Percentiles rank a stretch among this genome's conserved stretches.
Evolutionary conservation across 2,113 vertebrate genomes (phyloP).

Genomic region (Polypterus bichir): DNA sequence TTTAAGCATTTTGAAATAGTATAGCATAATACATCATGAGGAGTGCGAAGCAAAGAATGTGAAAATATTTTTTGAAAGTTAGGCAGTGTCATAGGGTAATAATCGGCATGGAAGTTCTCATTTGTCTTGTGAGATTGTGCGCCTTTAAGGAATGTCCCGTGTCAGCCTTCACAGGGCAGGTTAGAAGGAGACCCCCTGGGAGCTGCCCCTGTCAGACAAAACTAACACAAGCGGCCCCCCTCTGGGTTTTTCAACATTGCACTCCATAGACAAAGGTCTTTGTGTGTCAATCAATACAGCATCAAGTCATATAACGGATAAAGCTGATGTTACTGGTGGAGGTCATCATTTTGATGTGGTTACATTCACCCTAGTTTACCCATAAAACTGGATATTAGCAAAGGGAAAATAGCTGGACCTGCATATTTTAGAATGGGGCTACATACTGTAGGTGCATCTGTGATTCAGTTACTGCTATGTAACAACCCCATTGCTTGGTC

Average conservation of each 20-base stretch:
- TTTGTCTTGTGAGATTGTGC: conserved; percentile 71
- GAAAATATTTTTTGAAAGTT: conserved; percentile 60
- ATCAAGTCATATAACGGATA: conserved; percentile 2
- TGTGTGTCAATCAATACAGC: conserved; percentile 50
- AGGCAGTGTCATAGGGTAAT: conserved; percentile 57
- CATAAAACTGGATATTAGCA: too few species aligned
- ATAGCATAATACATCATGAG: conserved; percentile 64
- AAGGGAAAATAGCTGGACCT: too few species aligned
- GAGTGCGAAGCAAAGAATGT: conserved; percentile 75
- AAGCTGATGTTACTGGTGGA: background rate
- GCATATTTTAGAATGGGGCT: too few species aligned
- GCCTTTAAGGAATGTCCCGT: conserved; percentile 68
- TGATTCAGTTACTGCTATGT: too few species aligned
- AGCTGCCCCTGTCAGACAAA: conserved; percentile 53
- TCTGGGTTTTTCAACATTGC: conserved; percentile 71
- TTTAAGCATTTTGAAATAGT: conserved; percentile 28
- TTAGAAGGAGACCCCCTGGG: conserved; percentile 49
- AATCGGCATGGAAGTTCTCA: conserved; percentile 67
- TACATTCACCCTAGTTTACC: too few species aligned
- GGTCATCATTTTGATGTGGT: background rate
- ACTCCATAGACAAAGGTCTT: conserved; percentile 56
- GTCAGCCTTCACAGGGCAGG: conserved; percentile 65
- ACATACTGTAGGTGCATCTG: too few species aligned
- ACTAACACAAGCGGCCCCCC: conserved; percentile 64
- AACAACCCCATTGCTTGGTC: too few species aligned